Conservation (phyloP, 2,888 invertebrate species). For the Cinara cedri region DNA sequence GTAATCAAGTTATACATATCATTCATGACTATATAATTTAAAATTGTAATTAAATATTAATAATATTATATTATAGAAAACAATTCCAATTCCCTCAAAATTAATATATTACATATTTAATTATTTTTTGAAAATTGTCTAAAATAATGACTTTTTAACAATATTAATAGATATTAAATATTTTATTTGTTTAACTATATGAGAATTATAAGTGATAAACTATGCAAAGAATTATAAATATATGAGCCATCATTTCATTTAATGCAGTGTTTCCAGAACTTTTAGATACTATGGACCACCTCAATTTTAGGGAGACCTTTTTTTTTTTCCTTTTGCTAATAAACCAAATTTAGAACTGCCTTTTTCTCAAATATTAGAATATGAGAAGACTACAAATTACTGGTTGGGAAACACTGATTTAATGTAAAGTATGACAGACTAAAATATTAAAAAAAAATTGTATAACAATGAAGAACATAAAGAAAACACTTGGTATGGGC, state of each 20-base stretch:
- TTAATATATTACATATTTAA: not conserved
- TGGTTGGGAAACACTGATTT: too few relatives aligned
- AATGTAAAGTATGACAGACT: not conserved
- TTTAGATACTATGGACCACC: too few relatives aligned
- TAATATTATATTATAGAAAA: not conserved
- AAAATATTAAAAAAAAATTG: not conserved
- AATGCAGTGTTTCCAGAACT: not conserved
- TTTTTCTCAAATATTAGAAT: too few relatives aligned
- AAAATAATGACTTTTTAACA: not conserved
- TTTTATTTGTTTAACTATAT: constrained; percentile 26
- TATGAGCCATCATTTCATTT: constrained; percentile 18
- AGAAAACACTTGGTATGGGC: constrained; percentile 23
- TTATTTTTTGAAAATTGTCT: constrained; percentile 17
- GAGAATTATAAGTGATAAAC: constrained; percentile 7
- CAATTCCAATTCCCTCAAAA: constrained; percentile 32
- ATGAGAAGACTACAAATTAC: not conserved
- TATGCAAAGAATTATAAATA: not conserved
- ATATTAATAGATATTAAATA: constrained; percentile 12
- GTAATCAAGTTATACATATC: not conserved
- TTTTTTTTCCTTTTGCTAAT: too few relatives aligned
- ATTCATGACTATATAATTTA: not conserved
- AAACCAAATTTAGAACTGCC: too few relatives aligned
- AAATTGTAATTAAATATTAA: constrained; percentile 11
- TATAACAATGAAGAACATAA: not conserved
- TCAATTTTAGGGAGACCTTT: too few relatives aligned